Evolutionary conservation across 2,888 invertebrate species (phyloP), one percentile per base, ranked within the genome.

Genomic region (Drosophila monieri): DNA sequence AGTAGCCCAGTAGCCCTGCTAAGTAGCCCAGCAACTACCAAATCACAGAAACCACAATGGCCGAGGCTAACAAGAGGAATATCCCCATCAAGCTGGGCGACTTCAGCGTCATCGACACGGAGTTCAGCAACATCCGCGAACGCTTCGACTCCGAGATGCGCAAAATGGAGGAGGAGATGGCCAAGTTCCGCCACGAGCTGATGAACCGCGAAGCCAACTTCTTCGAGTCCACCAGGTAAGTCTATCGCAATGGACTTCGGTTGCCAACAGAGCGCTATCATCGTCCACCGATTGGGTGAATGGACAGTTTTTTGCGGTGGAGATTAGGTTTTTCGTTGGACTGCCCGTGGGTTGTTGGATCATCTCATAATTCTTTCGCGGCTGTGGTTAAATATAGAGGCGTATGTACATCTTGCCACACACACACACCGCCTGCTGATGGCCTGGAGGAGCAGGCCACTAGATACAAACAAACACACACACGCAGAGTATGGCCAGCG

Each of bases 101-200:
- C 92, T 97, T 97, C 93, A 97, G 97, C 93, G 97, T 98, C 91
- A 96, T 98, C 93, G 98, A 98, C 93, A 96, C 96, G 81, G 98
- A 98, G 93, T 98, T 98, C 93, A 96, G 97, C 90, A 97, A 96
- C 93, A 98, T 99, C 92, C 94, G 98, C 90, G 98, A 98, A 92
- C 94, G 97, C 85, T 98, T 98, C 92, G 98, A 98, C 92, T 95
- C 96, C 76, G 98, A 99, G 94, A 98, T 99, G 98, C 94, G 96
- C 89, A 97, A 98, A 93, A 98, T 99, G 97, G 98, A 99, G 93
- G 98, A 98, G 90, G 98, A 98, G 93, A 98, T 98, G 98, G 95
- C 96, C 92, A 95, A 96, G 93, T 98, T 98, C 93, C 94, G 98
- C 88, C 96, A 96, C 79, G 97, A 97, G 92, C 93, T 98, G 76